Conservation (phyloP, 2,797 vertebrate species). For the Pangasius larnaudii region DNA sequence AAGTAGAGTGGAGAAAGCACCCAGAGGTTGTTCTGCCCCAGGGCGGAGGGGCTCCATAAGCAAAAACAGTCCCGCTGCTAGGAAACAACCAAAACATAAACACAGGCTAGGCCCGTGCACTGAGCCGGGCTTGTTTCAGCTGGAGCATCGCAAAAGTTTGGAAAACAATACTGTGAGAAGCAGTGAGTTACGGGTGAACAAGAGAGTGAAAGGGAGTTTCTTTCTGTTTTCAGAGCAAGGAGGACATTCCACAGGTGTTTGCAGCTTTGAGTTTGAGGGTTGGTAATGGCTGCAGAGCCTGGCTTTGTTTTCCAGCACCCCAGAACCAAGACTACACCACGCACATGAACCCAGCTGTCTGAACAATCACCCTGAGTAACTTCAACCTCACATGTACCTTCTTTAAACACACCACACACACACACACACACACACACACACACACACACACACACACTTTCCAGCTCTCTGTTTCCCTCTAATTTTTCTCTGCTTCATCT, state of each 20-base stretch:
- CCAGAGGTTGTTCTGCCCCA: constrained; percentile 84
- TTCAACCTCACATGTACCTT: background rate
- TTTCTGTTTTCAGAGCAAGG: constrained; percentile 5
- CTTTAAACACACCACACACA: background rate
- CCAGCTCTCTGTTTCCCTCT: background rate
- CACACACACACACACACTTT: constrained; percentile 7
- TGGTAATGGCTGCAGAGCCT: constrained; percentile 14
- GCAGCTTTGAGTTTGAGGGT: background rate
- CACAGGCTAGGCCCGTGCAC: constrained; percentile 75
- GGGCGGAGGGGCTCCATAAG: constrained; percentile 84
- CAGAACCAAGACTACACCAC: background rate
- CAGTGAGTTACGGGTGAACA: constrained; percentile 35
- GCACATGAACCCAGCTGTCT: constrained; percentile 17
- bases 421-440: constrained; percentile 14
- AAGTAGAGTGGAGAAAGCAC: constrained; percentile 57
- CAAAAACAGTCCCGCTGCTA: constrained; percentile 91
- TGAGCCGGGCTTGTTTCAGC: constrained; percentile 78
- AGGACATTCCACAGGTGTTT: constrained; percentile 53
- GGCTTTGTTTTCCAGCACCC: constrained; percentile 31
- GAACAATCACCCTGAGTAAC: constrained; percentile 9
- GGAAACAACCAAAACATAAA: constrained; percentile 89
- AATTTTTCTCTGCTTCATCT: background rate
- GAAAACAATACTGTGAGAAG: constrained; percentile 72
- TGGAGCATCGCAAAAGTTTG: constrained; percentile 61
- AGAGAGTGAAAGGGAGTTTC: constrained; percentile 32